phyloP scores from a whole-genome alignment of 2,888 invertebrate genomes.

The Caenorhabditis auriculariae region DNA sequence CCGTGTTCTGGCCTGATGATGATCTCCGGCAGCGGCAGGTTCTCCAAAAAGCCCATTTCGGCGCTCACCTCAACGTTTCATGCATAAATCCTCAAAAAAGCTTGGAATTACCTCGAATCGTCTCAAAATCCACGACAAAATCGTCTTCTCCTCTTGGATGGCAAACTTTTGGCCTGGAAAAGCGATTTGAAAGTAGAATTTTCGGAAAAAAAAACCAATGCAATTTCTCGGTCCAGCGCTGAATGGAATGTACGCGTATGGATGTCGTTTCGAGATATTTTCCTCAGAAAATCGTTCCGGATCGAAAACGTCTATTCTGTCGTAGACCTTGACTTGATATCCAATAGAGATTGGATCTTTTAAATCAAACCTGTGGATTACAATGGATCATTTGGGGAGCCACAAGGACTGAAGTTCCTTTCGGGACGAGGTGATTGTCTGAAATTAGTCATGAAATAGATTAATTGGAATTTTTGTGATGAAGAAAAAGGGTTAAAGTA shows the following conservation, averaged over 20 bases:
- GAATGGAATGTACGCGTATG: slow-evolving; percentile 67
- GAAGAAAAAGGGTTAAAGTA: too few relatives aligned
- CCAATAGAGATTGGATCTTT: background rate
- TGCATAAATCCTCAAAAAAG: too few relatives aligned
- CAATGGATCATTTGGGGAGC: slow-evolving; percentile 40
- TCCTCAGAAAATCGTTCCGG: slow-evolving; percentile 40
- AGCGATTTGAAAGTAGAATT: background rate
- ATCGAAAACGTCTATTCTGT: slow-evolving; percentile 20
- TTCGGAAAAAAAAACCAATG: slow-evolving; percentile 56
- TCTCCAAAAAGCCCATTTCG: slow-evolving; percentile 39
- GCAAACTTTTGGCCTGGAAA: slow-evolving; percentile 39
- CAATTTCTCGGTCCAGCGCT: slow-evolving; percentile 68
- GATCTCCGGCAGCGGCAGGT: slow-evolving; percentile 43
- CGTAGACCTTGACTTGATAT: slow-evolving; percentile 2
- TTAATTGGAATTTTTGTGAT: background rate
- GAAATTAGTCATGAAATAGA: slow-evolving; percentile 5
- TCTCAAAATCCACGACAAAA: slow-evolving; percentile 64
- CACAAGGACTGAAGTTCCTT: slow-evolving; percentile 31
- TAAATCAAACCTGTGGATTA: slow-evolving; percentile 13
- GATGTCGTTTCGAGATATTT: slow-evolving; percentile 59
- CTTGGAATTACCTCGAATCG: slow-evolving; percentile 53
- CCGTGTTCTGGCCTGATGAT: slow-evolving; percentile 40
- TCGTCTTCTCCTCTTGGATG: slow-evolving; percentile 61
- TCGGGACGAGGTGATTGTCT: slow-evolving; percentile 34
- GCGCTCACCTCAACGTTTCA: too few relatives aligned